Evolutionary conservation across 2,113 vertebrate genomes (phyloP), one percentile per base, ranked within the genome.

Genomic region (Syrmaticus mikado): DNA sequence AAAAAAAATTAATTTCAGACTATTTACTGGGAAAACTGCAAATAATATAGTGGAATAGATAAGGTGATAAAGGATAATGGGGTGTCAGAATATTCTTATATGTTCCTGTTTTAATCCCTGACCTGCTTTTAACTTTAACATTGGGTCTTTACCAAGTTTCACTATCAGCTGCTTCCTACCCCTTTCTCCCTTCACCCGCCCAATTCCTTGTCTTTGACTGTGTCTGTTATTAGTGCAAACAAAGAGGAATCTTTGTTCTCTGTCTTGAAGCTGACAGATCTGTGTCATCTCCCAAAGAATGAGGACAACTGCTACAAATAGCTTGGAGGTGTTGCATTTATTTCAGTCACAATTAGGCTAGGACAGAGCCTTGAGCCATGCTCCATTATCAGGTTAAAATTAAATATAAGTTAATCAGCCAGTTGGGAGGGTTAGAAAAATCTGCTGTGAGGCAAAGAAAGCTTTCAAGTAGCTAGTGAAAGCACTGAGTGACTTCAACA

Each of bases 291-390:
- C 20, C 8, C 2, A 67, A 83, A 85, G 72, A 96, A 94, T 40
- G 61, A 46, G 95, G 82, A 83, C 82, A 85, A 75, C 22, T 84
- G 71, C 92, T 93, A 20, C 87, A 84, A 90, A 93, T 94, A 93
- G 80, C 84, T 91, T 22, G 2, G 46, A 85, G 76, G 58, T 71
- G 60, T 85, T 85, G 53, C 17, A 18, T 89, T 89, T 89, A 74
- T 92, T 94, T 89, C 68, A 83, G 46, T n/a, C 40, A 50, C 82
- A 93, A 66, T 80, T 94, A 86, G 93, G 73, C 78, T 95, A 82
- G 91, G 80, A 89, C 77, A 90, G 70, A 90, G 83, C 90, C 94
- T 89, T 93, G 53, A 93, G 92, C 92, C 62, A 48, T 85, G 64
- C n/a, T 13, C 30, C 0, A 0, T 77, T 79, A 68, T 79, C 57